Base-by-base conservation (phyloP, 2,888 invertebrate genomes). In the Drosophila acutilabella region DNA sequence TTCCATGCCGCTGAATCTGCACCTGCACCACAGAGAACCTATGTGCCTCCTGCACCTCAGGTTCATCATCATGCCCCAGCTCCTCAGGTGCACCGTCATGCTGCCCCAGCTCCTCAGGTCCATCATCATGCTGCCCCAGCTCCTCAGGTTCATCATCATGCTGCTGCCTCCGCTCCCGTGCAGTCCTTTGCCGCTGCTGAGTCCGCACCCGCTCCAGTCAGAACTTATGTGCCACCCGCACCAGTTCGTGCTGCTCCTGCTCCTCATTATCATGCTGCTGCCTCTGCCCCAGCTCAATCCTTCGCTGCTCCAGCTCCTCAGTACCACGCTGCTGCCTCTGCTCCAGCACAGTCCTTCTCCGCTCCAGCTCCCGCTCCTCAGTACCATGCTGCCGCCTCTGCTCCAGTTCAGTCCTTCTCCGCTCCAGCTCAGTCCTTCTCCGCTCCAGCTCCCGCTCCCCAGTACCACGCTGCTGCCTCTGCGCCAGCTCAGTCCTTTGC, bases 401-500 rank as follows among this genome's bases (percentile, higher is more conserved):
- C 30, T 30, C 30, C 30, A 7, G 30, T 2, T 30, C 30, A 30
- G 30, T 30, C 30, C 2, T 30, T 8, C 20, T 20, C 20, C 20
- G 20, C 20, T 8, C 7, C 30, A 6, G 30, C 30, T 30, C 30
- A 30, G 30, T 30, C 30, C 2, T 30, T 8, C 20, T 20, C 20
- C 20, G 20, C 20, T 8, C 7, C 30, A 6, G 30, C 30, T 30
- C 30, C 30, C 2, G 30, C 30, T 30, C 30, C 30, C 6, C 30
- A 30, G 30, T 30, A 30, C 30, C 30, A 30, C 8, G 30, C 30
- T 30, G 47, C 47, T 6, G 71, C 78, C 18, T 74, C 78, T 14
- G 51, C 78, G n/a, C 78, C 78, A 2, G 81, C 71, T 8, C 74
- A 59, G 7, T 59, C 69, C 11, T 40, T 61, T 38, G 66, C 62